phyloP scores from a whole-genome alignment of 2,113 vertebrate genomes.

The Pachycephala philippinensis region DNA sequence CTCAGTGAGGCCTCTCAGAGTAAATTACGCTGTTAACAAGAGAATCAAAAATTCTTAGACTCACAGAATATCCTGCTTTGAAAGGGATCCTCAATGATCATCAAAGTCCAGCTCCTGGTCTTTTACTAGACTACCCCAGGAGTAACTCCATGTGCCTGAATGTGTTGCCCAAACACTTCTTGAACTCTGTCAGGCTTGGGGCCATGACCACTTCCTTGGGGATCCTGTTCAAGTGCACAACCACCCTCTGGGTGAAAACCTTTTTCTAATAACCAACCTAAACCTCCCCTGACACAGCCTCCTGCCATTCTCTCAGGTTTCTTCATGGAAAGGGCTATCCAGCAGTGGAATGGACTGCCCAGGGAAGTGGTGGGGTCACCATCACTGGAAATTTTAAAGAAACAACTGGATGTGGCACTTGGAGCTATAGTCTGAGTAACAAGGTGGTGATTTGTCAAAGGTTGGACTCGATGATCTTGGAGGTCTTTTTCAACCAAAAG shows the following conservation, averaged over 20 bases:
- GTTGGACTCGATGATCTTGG: background rate
- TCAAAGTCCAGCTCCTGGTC: background rate
- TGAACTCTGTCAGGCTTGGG: background rate
- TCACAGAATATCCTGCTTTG: background rate
- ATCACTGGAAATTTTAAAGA: background rate
- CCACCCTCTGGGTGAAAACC: background rate
- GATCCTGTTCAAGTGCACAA: background rate
- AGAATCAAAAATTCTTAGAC: background rate
- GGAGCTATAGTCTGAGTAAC: no score
- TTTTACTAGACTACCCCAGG: background rate
- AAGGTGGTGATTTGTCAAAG: background rate
- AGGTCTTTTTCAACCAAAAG: background rate
- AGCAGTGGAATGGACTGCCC: background rate
- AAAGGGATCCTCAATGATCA: background rate
- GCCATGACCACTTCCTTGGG: background rate
- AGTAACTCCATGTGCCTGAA: background rate
- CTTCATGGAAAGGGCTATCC: background rate
- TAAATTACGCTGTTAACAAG: background rate
- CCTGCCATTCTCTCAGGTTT: background rate
- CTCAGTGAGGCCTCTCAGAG: background rate
- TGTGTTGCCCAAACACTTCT: background rate
- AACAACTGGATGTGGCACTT: background rate
- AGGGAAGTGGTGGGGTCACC: background rate
- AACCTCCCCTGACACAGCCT: background rate
- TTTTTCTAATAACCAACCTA: background rate